These are phyloP conservation scores for Sebastes trivittatus DNA, from an alignment of 2,797 vertebrate species.

Conservation along the genomic window DNA sequence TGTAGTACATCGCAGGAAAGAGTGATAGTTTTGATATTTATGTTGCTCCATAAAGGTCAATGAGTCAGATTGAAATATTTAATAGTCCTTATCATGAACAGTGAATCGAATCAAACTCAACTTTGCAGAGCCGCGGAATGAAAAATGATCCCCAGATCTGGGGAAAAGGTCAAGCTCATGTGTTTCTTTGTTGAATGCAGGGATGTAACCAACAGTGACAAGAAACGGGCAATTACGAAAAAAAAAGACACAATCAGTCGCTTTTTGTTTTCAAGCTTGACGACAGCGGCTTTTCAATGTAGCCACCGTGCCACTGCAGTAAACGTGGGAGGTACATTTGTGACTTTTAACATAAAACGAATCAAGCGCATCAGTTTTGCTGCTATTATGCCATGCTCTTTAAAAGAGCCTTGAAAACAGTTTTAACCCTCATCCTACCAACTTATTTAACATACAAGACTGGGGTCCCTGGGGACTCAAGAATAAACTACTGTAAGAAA, in stretches of 20 bases:
- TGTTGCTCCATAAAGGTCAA: slow-evolving; percentile 52
- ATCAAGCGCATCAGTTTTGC: neutral
- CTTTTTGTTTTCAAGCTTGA: slow-evolving; percentile 17
- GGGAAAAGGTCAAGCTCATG: slow-evolving; percentile 53
- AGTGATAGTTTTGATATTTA: slow-evolving; percentile 50
- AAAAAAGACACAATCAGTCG: neutral
- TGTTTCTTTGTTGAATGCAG: slow-evolving; percentile 15
- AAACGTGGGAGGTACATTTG: neutral
- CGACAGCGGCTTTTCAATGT: neutral
- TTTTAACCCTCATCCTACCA: neutral
- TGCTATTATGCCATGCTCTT: neutral
- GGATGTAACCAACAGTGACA: slow-evolving; percentile 28
- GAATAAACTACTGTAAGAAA: no score
- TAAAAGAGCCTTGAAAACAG: neutral
- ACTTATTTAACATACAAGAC: no score
- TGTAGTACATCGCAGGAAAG: slow-evolving; percentile 2
- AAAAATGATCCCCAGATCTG: slow-evolving; percentile 40
- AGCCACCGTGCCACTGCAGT: neutral
- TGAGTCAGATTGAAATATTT: slow-evolving; percentile 55
- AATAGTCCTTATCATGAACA: slow-evolving; percentile 55
- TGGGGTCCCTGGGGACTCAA: no score
- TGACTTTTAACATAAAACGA: neutral
- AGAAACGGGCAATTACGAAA: slow-evolving; percentile 8
- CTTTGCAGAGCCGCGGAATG: slow-evolving; percentile 28
- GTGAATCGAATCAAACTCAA: slow-evolving; percentile 42